Evolutionary conservation across 2,888 invertebrate genomes (phyloP).

Genomic region (Scaeva pyrastri): DNA sequence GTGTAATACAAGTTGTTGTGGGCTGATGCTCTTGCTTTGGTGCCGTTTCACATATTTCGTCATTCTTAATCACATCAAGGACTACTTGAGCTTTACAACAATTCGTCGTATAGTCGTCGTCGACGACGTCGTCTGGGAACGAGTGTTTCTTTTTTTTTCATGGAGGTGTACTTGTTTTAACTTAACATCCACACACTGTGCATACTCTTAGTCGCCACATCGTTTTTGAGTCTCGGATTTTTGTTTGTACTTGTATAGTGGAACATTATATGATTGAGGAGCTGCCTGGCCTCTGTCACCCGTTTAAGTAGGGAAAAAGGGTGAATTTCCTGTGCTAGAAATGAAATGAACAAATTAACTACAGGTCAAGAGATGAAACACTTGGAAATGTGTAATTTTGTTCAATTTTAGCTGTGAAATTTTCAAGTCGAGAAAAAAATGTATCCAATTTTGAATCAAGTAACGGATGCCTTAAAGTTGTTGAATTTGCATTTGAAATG

Average conservation of each 20-base stretch:
- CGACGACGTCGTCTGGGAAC: constrained; percentile 59
- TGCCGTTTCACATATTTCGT: constrained; percentile 45
- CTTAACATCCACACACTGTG: not conserved
- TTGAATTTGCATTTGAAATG: too few relatives aligned
- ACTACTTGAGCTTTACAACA: constrained; percentile 59
- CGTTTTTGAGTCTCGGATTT: constrained; percentile 13
- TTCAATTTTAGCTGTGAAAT: constrained; percentile 7
- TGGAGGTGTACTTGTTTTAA: not conserved
- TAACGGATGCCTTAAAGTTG: too few relatives aligned
- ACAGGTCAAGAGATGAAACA: constrained; percentile 39
- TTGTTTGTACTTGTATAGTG: not conserved
- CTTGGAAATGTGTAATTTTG: constrained; percentile 29
- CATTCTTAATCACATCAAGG: constrained; percentile 65
- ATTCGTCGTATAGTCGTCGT: constrained; percentile 55
- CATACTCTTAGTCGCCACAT: not conserved
- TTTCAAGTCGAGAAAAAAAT: too few relatives aligned
- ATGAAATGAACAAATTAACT: constrained; percentile 49
- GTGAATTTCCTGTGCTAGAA: constrained; percentile 65
- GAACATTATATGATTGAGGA: constrained; percentile 54
- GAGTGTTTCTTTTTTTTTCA: constrained; percentile 45
- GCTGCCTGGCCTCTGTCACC: constrained; percentile 55
- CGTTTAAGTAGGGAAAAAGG: constrained; percentile 47
- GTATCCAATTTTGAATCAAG: too few relatives aligned
- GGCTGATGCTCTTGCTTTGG: constrained; percentile 31
- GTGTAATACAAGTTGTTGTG: constrained; percentile 56